Base-by-base conservation (phyloP, 2,797 vertebrate species). In the Channa striata region DNA sequence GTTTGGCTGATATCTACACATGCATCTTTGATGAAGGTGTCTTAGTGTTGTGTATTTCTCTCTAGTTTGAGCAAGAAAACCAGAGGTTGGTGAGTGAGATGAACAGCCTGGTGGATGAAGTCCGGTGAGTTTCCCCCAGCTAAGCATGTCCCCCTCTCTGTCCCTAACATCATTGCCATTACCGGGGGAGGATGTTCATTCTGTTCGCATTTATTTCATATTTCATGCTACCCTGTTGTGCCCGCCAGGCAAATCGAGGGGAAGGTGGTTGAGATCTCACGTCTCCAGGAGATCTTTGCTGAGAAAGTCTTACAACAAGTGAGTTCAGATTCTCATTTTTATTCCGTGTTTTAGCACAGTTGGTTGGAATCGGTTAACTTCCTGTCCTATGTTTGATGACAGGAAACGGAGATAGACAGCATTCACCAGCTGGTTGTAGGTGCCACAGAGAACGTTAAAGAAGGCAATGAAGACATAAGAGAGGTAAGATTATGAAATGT, bases 261-360 rank as follows among this genome's bases (percentile, higher is more conserved):
- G 17, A 99, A 96, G 85, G 97, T 99, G 80, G 97, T 99, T 79
- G 98, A 99, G 92, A 99, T 99, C 85, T 99, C 98, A 69, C 94
- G 97, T 77, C 94, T 99, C 48, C 98, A 99, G 89, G 98, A 99
- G 86, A 97, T 99, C 84, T 99, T 99, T 89, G 94, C 98, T 11
- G 98, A 99, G 85, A 99, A 99, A 77, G 98, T 99, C 75, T 87
- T 99, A 50, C 96, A 98, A 13, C 98, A 99, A 93, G 98, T 99
- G 74, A 91, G 91, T 51, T 2, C 5, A n/a, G 1, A 16, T 40
- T 3, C 33, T 42, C 53, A 11, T 1, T 0, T 57, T 44, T 66
- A 8, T 14, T 11, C 10, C 10, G 44, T 19, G 1, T 5, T 46
- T 19, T 20, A 46, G n/a, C 4, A 20, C 44, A 46, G 44, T 46